Evolutionary conservation across 2,888 invertebrate genomes (phyloP), one percentile per base, ranked within the genome.

Genomic region (Herminia tarsipennalis): DNA sequence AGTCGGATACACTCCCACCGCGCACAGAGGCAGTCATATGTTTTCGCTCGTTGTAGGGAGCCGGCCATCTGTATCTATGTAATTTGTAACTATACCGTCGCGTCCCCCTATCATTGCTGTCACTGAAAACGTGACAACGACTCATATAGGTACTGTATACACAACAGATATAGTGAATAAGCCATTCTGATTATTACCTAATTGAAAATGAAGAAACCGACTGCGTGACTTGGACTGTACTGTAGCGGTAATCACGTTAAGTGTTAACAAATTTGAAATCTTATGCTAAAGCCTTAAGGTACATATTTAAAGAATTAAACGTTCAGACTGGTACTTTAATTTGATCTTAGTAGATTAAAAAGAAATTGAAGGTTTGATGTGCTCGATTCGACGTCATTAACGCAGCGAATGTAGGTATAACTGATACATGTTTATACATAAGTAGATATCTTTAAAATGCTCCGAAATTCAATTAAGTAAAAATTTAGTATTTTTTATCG

Each of bases 41-140:
- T n/a, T n/a, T n/a, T n/a, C n/a, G n/a, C n/a, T n/a, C n/a, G n/a
- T n/a, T n/a, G n/a, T n/a, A n/a, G n/a, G n/a, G n/a, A n/a, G n/a
- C n/a, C n/a, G n/a, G n/a, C n/a, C n/a, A n/a, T n/a, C n/a, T n/a
- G n/a, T n/a, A n/a, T n/a, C n/a, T n/a, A n/a, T n/a, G n/a, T n/a
- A n/a, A n/a, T n/a, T n/a, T n/a, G n/a, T n/a, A n/a, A n/a, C n/a
- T n/a, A 14, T 25, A 5, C n/a, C 24, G 36, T 37, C 32, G n/a
- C 13, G 37, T 40, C 47, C 58, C 63, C 58, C 63, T 47, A 50
- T 48, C 46, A 54, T 52, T 35, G 25, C 9, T 36, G 43, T 41
- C 58, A 48, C 40, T 46, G 50, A 49, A 59, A 55, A 60, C 37
- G 39, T 63, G 54, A 54, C 44, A 42, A 56, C 25, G 42, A 14